Evolutionary conservation across 2,888 invertebrate species (phyloP).

Genomic region (Agrochola lota): DNA sequence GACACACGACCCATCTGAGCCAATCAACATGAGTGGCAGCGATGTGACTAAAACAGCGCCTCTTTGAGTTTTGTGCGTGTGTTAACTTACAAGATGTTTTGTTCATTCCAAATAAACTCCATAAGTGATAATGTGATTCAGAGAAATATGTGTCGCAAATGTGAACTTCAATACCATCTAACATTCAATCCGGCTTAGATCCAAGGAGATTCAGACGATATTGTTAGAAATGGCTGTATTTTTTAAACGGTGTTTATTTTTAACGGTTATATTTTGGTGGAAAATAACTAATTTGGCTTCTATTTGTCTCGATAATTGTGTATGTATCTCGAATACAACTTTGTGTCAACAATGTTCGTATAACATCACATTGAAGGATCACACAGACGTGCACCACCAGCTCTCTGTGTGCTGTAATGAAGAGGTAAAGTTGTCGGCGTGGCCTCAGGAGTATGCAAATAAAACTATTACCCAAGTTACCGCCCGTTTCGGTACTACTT

Average conservation of each 20-base stretch:
- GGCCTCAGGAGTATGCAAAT: conserved; percentile 77
- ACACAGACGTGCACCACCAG: conserved; percentile 72
- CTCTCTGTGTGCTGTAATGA: conserved; percentile 81
- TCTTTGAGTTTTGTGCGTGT: conserved; percentile 80
- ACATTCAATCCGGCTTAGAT: conserved; percentile 85
- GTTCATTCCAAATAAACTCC: conserved; percentile 74
- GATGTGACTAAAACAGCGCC: conserved; percentile 71
- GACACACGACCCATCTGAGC: conserved; percentile 56
- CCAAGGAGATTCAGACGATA: conserved; percentile 59
- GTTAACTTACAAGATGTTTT: conserved; percentile 82
- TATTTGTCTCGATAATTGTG: conserved; percentile 80
- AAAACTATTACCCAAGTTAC: conserved; percentile 80
- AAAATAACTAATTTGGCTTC: conserved; percentile 80
- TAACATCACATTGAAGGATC: conserved; percentile 81
- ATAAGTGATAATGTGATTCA: conserved; percentile 76
- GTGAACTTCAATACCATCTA: conserved; percentile 79
- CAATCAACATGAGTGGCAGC: conserved; percentile 76
- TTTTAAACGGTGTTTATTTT: conserved; percentile 80
- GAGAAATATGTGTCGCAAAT: conserved; percentile 76
- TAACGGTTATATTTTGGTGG: conserved; percentile 81
- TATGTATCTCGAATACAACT: conserved; percentile 75
- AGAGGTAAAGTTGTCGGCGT: conserved; percentile 70
- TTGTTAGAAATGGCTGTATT: conserved; percentile 83
- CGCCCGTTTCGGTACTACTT: conserved; percentile 74
- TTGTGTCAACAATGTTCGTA: conserved; percentile 82